Evolutionary conservation across 2,888 invertebrate species (phyloP).

Genomic region (Bedellia somnulentella): DNA sequence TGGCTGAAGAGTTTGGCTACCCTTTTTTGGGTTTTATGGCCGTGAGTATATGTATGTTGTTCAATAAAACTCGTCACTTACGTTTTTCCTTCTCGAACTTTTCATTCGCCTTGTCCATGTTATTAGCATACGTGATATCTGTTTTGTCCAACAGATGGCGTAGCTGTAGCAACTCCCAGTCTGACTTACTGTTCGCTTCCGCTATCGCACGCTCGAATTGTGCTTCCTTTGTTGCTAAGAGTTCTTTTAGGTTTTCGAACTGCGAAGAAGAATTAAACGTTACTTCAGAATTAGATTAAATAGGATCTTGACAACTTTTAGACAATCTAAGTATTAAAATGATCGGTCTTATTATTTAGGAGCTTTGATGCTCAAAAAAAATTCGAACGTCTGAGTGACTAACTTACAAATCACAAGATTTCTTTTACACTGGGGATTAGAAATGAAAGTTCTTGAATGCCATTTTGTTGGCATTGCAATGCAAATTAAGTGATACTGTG

Average conservation of each 20-base stretch:
- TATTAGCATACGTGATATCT: slow-evolving; percentile 73
- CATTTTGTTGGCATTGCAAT: too few relatives aligned
- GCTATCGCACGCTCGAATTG: slow-evolving; percentile 55
- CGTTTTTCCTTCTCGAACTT: slow-evolving; percentile 70
- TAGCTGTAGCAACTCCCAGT: slow-evolving; percentile 70
- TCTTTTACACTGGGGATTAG: too few relatives aligned
- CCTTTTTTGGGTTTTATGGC: too few relatives aligned
- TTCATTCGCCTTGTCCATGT: slow-evolving; percentile 67
- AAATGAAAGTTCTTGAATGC: too few relatives aligned
- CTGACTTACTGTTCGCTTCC: slow-evolving; percentile 65
- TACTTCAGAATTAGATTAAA: not conserved
- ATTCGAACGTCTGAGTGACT: too few relatives aligned
- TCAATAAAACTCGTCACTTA: too few relatives aligned
- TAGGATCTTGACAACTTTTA: not conserved
- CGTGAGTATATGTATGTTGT: too few relatives aligned
- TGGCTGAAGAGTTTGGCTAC: too few relatives aligned
- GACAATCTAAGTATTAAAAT: not conserved
- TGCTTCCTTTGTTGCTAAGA: slow-evolving; percentile 66
- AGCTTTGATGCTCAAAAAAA: too few relatives aligned
- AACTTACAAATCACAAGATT: too few relatives aligned
- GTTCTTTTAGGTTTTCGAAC: slow-evolving; percentile 68
- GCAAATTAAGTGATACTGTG: too few relatives aligned
- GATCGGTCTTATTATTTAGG: too few relatives aligned
- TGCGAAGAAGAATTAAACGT: slow-evolving; percentile 20
- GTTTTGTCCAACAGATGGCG: slow-evolving; percentile 72